Conservation (phyloP, 2,888 invertebrate species). For the Linyphia triangularis region DNA sequence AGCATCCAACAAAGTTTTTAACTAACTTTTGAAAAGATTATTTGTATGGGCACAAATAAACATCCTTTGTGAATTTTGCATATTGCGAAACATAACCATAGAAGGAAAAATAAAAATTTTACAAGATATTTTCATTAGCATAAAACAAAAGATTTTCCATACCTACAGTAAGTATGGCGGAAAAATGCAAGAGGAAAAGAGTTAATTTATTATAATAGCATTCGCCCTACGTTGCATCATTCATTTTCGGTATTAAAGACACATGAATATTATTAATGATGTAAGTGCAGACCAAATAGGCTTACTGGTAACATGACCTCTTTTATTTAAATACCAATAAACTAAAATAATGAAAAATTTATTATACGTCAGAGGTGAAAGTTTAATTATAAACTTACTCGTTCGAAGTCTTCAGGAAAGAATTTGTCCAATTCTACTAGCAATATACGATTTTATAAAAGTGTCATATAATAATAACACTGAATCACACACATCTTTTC, state of each 20-base stretch:
- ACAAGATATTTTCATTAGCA: not conserved
- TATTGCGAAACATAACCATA: conserved; percentile 18
- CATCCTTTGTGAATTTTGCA: not conserved
- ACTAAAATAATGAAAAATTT: not conserved
- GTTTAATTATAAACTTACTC: conserved; percentile 30
- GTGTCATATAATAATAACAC: conserved; percentile 18
- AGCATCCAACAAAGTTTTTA: not conserved
- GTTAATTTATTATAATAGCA: not conserved
- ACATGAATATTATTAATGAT: conserved; percentile 36
- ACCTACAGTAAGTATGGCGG: not conserved
- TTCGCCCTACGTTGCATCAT: conserved; percentile 20
- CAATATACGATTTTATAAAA: conserved; percentile 39
- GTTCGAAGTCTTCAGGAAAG: conserved; percentile 8
- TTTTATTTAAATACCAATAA: conserved; percentile 5
- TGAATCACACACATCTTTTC: conserved; percentile 44
- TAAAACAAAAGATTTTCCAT: not conserved
- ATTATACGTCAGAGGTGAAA: not conserved
- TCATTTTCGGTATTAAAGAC: conserved; percentile 14
- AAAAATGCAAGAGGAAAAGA: not conserved
- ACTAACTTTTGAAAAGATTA: not conserved
- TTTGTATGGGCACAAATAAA: not conserved
- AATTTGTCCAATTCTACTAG: conserved; percentile 10
- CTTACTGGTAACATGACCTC: conserved; percentile 55
- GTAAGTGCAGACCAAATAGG: conserved; percentile 34
- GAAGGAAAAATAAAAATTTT: not conserved